Conservation (phyloP, 2,113 vertebrate genomes). For the Crotalus horridus region DNA sequence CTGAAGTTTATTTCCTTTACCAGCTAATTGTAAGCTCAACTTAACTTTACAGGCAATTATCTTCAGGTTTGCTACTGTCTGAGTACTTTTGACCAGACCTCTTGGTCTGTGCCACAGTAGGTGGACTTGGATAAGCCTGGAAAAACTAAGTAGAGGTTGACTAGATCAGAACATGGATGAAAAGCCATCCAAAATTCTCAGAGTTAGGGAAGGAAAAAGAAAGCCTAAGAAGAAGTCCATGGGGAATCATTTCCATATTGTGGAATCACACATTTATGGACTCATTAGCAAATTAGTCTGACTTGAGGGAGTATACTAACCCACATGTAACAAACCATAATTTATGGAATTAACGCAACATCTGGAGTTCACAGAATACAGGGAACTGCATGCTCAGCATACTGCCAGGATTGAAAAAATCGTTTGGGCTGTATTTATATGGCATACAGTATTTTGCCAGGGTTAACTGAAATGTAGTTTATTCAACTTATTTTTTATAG, state of each 20-base stretch:
- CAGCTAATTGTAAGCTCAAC: neutral
- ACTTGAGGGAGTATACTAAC: neutral
- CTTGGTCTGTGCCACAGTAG: neutral
- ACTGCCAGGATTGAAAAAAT: neutral
- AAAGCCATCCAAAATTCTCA: neutral
- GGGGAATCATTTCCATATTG: neutral
- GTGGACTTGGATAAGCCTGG: neutral
- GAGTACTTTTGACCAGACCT: neutral
- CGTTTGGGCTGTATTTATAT: neutral
- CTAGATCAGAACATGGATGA: neutral
- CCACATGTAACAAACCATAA: neutral
- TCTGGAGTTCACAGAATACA: neutral
- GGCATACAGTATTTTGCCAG: neutral
- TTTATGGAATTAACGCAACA: neutral
- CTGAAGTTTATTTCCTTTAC: neutral
- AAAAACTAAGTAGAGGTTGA: neutral
- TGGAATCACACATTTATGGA: neutral
- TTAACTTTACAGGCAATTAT: neutral
- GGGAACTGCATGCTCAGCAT: neutral
- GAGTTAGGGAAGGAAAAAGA: neutral
- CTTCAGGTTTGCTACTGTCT: neutral
- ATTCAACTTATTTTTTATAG: neutral
- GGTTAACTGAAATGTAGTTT: neutral
- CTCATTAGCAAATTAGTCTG: neutral
- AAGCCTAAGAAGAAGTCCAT: neutral